These are phyloP conservation scores for Thymallus thymallus DNA, from an alignment of 2,113 vertebrate genomes.

Conservation along the genomic window DNA sequence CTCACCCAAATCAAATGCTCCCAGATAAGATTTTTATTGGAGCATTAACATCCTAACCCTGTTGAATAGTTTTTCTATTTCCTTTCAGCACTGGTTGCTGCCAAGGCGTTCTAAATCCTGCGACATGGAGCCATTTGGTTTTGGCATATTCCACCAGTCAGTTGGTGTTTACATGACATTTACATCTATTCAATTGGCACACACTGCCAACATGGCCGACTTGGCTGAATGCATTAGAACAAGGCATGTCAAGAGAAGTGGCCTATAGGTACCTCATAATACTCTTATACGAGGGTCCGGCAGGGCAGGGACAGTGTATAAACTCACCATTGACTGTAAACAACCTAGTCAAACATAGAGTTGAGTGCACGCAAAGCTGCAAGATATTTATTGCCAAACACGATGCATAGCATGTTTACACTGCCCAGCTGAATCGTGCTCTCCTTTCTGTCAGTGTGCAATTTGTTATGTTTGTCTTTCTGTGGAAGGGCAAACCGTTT, in stretches of 20 bases:
- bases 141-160: conserved; percentile 32
- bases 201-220: conserved; percentile 28
- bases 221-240: conserved; percentile 40
- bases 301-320: too few relatives aligned
- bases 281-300: not conserved
- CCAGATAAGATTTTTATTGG: conserved; percentile 30
- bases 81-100: conserved; percentile 14
- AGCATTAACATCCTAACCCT: conserved; percentile 20
- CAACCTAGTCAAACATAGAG: conserved; percentile 22
- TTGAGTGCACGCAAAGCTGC: conserved; percentile 17
- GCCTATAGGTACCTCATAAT: conserved; percentile 21
- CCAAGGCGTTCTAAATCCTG: conserved; percentile 30
- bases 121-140: conserved; percentile 49
- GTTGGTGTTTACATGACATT: conserved; percentile 39
- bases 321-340: not conserved
- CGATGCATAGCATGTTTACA: conserved; percentile 9
- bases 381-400: conserved; percentile 26
- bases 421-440: not conserved
- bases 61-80: not conserved
- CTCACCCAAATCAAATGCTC: conserved; percentile 31
- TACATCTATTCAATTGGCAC: conserved; percentile 39
- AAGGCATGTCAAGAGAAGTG: conserved; percentile 33
- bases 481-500: not conserved
- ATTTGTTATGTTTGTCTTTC: not conserved
- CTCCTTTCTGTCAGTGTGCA: not conserved